Evolutionary conservation across 2,888 invertebrate species (phyloP), one percentile per base, ranked within the genome.

Genomic region (Oscheius sp.): DNA sequence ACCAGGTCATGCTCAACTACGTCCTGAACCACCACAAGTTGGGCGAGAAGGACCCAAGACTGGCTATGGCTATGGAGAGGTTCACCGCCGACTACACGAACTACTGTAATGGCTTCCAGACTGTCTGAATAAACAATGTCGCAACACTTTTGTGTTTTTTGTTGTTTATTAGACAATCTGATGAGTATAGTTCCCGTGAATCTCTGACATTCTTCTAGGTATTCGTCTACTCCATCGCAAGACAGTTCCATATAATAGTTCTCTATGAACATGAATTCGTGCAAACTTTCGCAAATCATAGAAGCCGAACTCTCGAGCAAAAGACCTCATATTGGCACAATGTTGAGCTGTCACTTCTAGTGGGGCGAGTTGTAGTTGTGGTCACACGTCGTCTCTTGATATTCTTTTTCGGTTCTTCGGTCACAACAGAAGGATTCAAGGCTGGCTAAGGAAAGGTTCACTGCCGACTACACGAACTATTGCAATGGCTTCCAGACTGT

Each of bases 221-320:
- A 84, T 32, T 66, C 60, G 4, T 79, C 73, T 42, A 78, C 73
- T 33, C 77, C 75, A n/a, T 72, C 71, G 50, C 84, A 84, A 11
- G 76, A 78, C 42, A 84, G 76, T 33, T 80, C 76, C 55, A 82
- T 80, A 59, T 84, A 83, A 74, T 84, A 84, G 76, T 81, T 84
- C 63, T 84, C 82, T 58, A 84, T 81, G 74, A 79, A 84, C 21
- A 66, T 84, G 82, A 9, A 78, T 57, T 42, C 35, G 65, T 10
- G 66, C 73, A 70, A 83, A 84, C 2, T 79, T 75, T 4, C 62
- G 70, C 1, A 82, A 72, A 32, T 82, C 79, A 10, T 75, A 75
- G 37, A 78, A 73, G 13, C 79, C 74, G 73, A 79, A 81, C 68
- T 84, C 83, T 37, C 79, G 72, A 11, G 83, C 80, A 32, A 84